A percentile compares a stretch with the other conserved stretches of the same genome.
Evolutionary conservation across 2,797 vertebrate species (phyloP).

Genomic region (Aotus griseimembra): DNA sequence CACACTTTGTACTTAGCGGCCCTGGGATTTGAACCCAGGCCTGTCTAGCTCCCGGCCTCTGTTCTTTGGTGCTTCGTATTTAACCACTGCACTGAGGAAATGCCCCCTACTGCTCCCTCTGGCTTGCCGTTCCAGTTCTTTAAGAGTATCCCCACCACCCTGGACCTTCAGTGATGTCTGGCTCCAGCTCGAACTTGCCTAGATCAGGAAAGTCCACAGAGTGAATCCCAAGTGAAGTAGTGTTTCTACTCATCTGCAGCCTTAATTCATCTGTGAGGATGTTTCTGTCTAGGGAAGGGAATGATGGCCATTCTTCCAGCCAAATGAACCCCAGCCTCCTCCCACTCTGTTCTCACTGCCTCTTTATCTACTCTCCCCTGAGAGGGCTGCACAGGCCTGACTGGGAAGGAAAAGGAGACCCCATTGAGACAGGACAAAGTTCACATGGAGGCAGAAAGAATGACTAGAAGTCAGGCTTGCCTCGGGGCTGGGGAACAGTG

Average conservation of each 20-base stretch:
- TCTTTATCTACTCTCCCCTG: not conserved
- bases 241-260: not conserved
- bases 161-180: not conserved
- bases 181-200: not conserved
- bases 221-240: not conserved
- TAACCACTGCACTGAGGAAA: not conserved
- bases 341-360: too few species aligned
- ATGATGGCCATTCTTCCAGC: not conserved
- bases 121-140: not conserved
- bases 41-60: not conserved
- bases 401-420: not conserved
- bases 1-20: not conserved
- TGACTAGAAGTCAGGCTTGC: not conserved
- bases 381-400: not conserved
- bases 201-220: not conserved
- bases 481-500: not conserved
- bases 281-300: not conserved
- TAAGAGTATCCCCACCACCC: not conserved
- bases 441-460: not conserved
- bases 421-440: not conserved
- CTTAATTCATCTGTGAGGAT: fast-evolving
- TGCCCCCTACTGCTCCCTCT: not conserved
- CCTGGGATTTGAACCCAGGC: not conserved
- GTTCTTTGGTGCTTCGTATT: not conserved
- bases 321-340: fast-evolving